phyloP scores from a whole-genome alignment of 2,113 vertebrate genomes.

The Cygnus atratus region DNA sequence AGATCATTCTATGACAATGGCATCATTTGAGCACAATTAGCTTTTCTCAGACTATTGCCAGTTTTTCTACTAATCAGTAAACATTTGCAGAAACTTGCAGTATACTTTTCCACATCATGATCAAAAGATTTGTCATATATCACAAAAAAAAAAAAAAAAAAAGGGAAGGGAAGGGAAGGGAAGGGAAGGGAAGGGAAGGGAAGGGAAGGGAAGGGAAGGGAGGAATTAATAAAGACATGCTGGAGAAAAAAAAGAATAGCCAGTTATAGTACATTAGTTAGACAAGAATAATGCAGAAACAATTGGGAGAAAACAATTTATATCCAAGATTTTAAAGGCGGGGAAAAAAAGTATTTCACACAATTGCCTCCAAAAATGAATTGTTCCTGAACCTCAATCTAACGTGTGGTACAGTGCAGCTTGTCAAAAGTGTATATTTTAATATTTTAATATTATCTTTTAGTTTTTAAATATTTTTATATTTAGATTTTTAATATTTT shows the following conservation, averaged over 20 bases:
- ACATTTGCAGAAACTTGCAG: neutral
- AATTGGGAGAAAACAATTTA: neutral
- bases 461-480: neutral
- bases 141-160: neutral
- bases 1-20: neutral
- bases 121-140: neutral
- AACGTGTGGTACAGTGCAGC: neutral
- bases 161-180: too few relatives aligned
- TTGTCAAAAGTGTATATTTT: neutral
- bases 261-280: neutral
- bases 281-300: neutral
- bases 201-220: too few relatives aligned
- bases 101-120: neutral
- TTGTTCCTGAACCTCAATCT: neutral
- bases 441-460: neutral
- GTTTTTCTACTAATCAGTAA: neutral
- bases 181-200: too few relatives aligned
- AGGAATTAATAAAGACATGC: neutral
- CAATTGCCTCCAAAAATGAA: neutral
- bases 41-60: neutral
- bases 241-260: neutral
- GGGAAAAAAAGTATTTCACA: neutral
- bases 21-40: neutral
- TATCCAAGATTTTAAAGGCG: neutral
- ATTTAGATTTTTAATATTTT: neutral